Conservation (phyloP, 2,888 invertebrate genomes). For the Clostera curtula region DNA sequence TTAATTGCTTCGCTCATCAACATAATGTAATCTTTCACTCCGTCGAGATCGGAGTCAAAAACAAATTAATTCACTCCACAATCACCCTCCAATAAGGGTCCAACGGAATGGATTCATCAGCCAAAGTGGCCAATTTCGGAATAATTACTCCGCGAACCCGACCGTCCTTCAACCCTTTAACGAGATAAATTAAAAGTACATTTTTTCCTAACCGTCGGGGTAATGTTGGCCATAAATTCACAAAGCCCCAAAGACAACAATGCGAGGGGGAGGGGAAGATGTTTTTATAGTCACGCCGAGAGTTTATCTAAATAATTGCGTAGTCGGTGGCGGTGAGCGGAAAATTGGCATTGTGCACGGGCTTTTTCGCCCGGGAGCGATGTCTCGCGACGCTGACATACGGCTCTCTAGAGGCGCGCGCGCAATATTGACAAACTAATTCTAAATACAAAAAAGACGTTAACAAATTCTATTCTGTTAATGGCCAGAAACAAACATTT, state of each 20-base stretch:
- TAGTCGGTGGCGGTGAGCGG: constrained; percentile 72
- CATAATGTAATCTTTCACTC: constrained; percentile 64
- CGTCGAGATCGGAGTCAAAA: constrained; percentile 52
- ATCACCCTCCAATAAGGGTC: constrained; percentile 55
- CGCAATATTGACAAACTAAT: constrained; percentile 24
- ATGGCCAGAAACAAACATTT: too few relatives aligned
- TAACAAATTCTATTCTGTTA: constrained; percentile 13
- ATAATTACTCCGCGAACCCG: constrained; percentile 72
- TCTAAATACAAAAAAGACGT: constrained; percentile 6
- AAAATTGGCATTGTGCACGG: constrained; percentile 66
- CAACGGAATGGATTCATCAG: constrained; percentile 68
- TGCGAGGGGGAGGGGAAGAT: constrained; percentile 62
- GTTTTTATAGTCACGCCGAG: constrained; percentile 73
- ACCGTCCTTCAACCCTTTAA: constrained; percentile 74
- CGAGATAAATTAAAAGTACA: constrained; percentile 76
- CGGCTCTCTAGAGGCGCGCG: constrained; percentile 26
- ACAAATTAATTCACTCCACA: constrained; percentile 64
- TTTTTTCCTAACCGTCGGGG: constrained; percentile 70
- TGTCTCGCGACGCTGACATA: constrained; percentile 19
- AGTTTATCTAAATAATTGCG: constrained; percentile 75
- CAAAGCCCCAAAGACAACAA: constrained; percentile 74
- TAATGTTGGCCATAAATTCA: constrained; percentile 70
- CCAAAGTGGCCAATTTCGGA: constrained; percentile 73
- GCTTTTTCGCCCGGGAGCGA: constrained; percentile 18
- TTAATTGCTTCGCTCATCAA: constrained; percentile 38